These are phyloP conservation scores for Vultur gryphus DNA, from an alignment of 2,797 vertebrate genomes.

Conservation along the genomic window DNA sequence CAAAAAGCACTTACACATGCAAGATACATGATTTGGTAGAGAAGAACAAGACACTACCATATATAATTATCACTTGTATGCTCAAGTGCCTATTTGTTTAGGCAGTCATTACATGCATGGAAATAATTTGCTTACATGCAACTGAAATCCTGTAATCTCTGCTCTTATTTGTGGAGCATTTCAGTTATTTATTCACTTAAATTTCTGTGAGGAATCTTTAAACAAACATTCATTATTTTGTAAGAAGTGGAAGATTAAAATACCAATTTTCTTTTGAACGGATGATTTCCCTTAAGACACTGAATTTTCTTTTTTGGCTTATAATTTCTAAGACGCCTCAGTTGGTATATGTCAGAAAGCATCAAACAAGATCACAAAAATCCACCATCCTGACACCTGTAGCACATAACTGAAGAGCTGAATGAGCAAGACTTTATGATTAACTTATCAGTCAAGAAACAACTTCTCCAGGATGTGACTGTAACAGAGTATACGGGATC, in stretches of 20 bases:
- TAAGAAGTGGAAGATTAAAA: background rate
- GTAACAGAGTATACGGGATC: background rate
- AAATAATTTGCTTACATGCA: background rate
- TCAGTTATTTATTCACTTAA: background rate
- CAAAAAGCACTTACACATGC: background rate
- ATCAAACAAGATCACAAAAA: background rate
- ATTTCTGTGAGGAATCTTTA: background rate
- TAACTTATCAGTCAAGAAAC: background rate
- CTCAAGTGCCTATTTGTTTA: background rate
- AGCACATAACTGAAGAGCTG: background rate
- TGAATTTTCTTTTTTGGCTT: background rate
- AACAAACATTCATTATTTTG: background rate
- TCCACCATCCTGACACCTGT: background rate
- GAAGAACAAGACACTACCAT: background rate
- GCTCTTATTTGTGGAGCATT: background rate
- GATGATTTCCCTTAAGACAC: background rate
- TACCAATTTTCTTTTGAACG: background rate
- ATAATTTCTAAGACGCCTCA: background rate
- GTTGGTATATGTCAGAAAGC: background rate
- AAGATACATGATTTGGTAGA: background rate
- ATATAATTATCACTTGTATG: background rate
- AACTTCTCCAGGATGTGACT: background rate
- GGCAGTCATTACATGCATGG: background rate
- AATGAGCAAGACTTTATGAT: background rate
- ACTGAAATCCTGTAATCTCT: background rate